These are phyloP conservation scores for Rotaria sp. DNA, from an alignment of 2,888 invertebrate genomes.

Conservation along the genomic window DNA sequence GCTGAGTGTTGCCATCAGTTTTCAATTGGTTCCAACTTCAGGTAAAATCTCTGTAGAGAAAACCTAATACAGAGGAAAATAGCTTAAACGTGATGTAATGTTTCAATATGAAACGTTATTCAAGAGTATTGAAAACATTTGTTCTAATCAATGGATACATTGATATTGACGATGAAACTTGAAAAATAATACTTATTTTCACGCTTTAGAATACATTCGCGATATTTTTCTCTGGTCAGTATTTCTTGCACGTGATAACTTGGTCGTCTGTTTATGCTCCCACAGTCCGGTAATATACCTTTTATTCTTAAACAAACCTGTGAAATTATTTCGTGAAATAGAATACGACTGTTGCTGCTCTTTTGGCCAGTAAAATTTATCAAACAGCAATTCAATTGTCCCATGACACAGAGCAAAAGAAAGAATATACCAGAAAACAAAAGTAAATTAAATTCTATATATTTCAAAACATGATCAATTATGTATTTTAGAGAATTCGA, in stretches of 20 bases:
- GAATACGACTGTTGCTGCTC: not conserved
- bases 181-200: too few relatives aligned
- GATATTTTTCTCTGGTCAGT: not conserved
- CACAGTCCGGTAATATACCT: not conserved
- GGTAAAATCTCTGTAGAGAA: too few relatives aligned
- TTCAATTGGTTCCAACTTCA: too few relatives aligned
- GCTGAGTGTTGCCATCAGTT: too few relatives aligned
- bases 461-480: not conserved
- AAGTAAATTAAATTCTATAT: not conserved
- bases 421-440: not conserved
- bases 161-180: too few relatives aligned
- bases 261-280: not conserved
- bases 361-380: not conserved
- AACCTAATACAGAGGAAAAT: too few relatives aligned
- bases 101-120: too few relatives aligned
- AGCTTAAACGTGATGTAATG: too few relatives aligned
- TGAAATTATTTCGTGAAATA: not conserved
- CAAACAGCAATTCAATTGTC: not conserved
- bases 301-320: not conserved
- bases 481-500: not conserved
- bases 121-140: too few relatives aligned
- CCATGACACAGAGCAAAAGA: not conserved
- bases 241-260: not conserved
- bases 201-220: too few relatives aligned
- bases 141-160: too few relatives aligned